These are phyloP conservation scores for Coregonus suidteri DNA, from an alignment of 2,797 vertebrate species.

Conservation along the genomic window DNA sequence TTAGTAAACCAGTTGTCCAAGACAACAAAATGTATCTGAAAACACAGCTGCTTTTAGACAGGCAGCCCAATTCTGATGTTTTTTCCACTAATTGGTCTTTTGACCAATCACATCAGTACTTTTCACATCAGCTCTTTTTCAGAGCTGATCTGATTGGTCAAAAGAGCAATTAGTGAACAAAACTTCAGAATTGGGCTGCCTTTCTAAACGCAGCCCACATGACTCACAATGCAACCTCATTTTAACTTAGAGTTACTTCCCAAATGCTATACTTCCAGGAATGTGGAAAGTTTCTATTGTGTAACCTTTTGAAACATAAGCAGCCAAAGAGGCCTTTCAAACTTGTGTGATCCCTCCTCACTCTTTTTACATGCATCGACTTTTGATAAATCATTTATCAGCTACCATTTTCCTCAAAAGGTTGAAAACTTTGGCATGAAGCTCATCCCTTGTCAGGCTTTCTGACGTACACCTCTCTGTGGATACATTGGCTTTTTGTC, in stretches of 20 bases:
- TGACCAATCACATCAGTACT: too few relatives aligned
- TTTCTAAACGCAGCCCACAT: too few relatives aligned
- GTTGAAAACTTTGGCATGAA: not conserved
- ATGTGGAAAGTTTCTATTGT: not conserved
- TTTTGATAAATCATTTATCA: not conserved
- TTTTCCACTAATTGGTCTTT: too few relatives aligned
- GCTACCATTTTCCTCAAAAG: not conserved
- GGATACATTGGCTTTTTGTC: not conserved
- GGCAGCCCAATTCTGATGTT: too few relatives aligned
- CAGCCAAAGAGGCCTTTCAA: not conserved
- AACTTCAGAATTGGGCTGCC: too few relatives aligned
- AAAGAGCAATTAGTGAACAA: too few relatives aligned
- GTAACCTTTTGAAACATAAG: not conserved
- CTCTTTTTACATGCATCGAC: not conserved
- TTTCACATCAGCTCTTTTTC: too few relatives aligned
- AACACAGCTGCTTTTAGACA: too few relatives aligned
- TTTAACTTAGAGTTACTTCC: not conserved
- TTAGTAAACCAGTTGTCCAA: too few relatives aligned
- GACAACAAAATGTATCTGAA: too few relatives aligned
- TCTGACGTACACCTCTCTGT: not conserved
- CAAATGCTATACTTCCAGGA: not conserved
- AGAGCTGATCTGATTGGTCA: too few relatives aligned
- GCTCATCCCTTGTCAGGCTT: not conserved
- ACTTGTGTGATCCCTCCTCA: not conserved
- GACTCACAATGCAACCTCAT: too few relatives aligned